Base-by-base conservation (phyloP, 2,113 vertebrate genomes). In the Pollimyrus isidori region DNA sequence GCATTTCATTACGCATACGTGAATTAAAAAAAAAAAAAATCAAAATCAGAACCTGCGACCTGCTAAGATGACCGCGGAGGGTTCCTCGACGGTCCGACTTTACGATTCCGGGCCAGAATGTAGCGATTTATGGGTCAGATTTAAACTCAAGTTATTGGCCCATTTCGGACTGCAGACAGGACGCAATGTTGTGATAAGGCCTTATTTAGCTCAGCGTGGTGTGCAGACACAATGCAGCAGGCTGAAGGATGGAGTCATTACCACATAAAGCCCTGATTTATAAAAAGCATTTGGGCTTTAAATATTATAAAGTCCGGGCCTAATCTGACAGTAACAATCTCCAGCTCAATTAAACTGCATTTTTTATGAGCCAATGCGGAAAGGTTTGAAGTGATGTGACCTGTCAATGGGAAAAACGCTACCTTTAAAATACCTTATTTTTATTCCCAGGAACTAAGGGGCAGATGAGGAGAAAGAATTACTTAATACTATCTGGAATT, bases 181-280 rank as follows among this genome's bases (percentile, higher is more conserved):
- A 89, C 90, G 89, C 84, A 39, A 45, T 90, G 85, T 62, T 76
- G 86, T 90, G 90, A 89, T 87, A 91, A 89, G 88, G 85, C 89
- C 85, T 52, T 58, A 76, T 88, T 90, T 91, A 30, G 2, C n/a
- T 62, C 86, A 45, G 86, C 84, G n/a, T 56, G 85, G 88, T 83
- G 80, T 82, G 88, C 90, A 76, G 91, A 90, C 90, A 91, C 86
- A 86, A 53, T 85, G 50, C 89, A 91, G 86, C 86, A 50, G 89
- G 82, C 84, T 88, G 91, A 92, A 93, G 86, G 89, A 90, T 90
- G 62, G 26, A 62, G 48, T 91, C 92, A 93, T 91, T 88, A 90
- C 91, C 91, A 92, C 90, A 73, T 94, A 94, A 95, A 95, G 92
- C 86, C 88, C 89, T 92, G 92, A 93, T 92, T 92, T 92, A 93